Evolutionary conservation across 1,140 invertebrate species (phyloP), one percentile per base, ranked within the genome.

Genomic region (Bombus cullumanus): DNA sequence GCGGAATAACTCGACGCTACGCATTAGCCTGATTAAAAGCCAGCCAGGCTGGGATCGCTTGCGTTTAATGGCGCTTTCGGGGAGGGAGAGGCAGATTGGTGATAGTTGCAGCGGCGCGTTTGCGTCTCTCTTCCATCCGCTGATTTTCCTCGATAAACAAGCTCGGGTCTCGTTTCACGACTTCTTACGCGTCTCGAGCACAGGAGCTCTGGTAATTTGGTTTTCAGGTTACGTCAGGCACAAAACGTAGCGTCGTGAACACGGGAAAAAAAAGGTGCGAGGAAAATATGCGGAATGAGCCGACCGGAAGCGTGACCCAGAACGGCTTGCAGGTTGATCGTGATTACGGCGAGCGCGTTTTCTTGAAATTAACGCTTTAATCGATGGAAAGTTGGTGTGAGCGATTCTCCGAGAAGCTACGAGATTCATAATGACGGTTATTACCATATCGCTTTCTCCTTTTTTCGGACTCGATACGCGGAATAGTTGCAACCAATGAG

Each of bases 11-110:
- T 85, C 76, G 57, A 64, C 53, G 83, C 39, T 34, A 73, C 83
- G 83, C 83, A 85, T 85, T 85, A 85, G 83, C 83, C 83, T 85
- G 83, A 85, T 85, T 85, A 85, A 85, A 85, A 85, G 83, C 66
- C 82, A 34, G 75, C n/a, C 8, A 37, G 31, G 66, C 59, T 31
- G 34, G 34, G 77, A 80, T 80, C 68, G 68, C 5, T 80, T 71
- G 68, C 72, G 68, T 79, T 72, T 85, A 85, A 85, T 72, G 57
- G 77, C 68, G 57, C 47, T 47, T 80, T 12, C 18, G 10, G 25
- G 13, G 31, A 12, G 41, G 6, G 5, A 41, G 57, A 31, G 28
- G 25, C 25, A 25, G 18, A 10, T 22, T 2, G 31, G 64, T 34
- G 15, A 31, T 31, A 4, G 59, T 62, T 62, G 73, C n/a, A 12